These are phyloP conservation scores for Melanotaenia nigrans DNA, from an alignment of 2,797 vertebrate genomes.

Conservation along the genomic window DNA sequence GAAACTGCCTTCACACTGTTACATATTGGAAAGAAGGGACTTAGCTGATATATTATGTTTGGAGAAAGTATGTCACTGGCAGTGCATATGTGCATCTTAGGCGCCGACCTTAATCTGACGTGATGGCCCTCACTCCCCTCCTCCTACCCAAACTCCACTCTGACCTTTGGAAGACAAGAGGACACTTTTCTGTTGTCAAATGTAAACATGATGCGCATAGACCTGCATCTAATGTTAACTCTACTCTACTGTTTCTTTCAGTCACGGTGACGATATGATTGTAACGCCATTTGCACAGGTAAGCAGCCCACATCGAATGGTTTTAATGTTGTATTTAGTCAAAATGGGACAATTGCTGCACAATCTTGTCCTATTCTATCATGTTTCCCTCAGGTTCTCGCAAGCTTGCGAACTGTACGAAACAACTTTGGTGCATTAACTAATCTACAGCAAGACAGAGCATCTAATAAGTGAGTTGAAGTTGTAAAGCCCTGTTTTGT, in stretches of 20 bases:
- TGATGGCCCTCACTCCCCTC: slow-evolving; percentile 10
- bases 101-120: slow-evolving; percentile 41
- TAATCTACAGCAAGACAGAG: slow-evolving; percentile 93
- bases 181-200: slow-evolving; percentile 16
- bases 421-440: slow-evolving; percentile 99
- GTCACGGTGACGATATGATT: slow-evolving; percentile 99
- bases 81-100: slow-evolving; percentile 24
- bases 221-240: slow-evolving; percentile 29
- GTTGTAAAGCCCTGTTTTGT: slow-evolving; percentile 44
- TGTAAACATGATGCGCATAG: slow-evolving; percentile 18
- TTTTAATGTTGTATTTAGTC: background rate
- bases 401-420: slow-evolving; percentile 96
- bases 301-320: slow-evolving; percentile 42
- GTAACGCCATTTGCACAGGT: slow-evolving; percentile 99
- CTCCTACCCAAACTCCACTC: background rate
- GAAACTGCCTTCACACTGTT: slow-evolving; percentile 16
- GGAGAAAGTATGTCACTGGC: slow-evolving; percentile 45
- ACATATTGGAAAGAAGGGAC: slow-evolving; percentile 14
- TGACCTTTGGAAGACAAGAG: slow-evolving; percentile 32
- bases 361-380: background rate
- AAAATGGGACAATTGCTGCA: background rate
- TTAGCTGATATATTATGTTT: slow-evolving; percentile 40
- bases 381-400: slow-evolving; percentile 88
- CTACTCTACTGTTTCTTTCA: slow-evolving; percentile 79
- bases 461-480: slow-evolving; percentile 93